These are phyloP conservation scores for Epinephelus malabaricus DNA, from an alignment of 2,797 vertebrate species.

Conservation along the genomic window DNA sequence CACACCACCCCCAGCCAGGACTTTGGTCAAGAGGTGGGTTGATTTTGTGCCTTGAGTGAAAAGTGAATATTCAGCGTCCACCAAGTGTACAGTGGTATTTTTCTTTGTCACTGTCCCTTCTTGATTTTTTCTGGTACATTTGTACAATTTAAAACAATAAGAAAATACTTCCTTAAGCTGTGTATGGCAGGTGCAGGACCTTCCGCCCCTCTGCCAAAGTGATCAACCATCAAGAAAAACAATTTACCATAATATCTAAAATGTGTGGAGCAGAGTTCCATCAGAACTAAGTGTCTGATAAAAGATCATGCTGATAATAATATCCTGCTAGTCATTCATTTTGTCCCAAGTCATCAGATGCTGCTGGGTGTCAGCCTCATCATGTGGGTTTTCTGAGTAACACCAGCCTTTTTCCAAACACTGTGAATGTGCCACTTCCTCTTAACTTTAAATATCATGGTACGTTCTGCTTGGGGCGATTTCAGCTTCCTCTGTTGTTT, in stretches of 20 bases:
- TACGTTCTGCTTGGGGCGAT: neutral
- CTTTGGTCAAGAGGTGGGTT: conserved; percentile 88
- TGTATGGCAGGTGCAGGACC: neutral
- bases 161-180: neutral
- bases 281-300: neutral
- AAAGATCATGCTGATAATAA: neutral
- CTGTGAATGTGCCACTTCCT: conserved; percentile 21
- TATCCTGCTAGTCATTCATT: neutral
- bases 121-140: neutral
- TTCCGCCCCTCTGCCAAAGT: neutral
- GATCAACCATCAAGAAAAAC: neutral
- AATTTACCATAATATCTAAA: neutral
- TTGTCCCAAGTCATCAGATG: neutral
- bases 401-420: conserved; percentile 4
- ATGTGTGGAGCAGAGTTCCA: neutral
- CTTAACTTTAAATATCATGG: conserved; percentile 11
- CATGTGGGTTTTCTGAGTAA: conserved; percentile 18
- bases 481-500: conserved; percentile 1
- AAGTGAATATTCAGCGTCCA: neutral
- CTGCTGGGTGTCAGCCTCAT: conserved; percentile 1
- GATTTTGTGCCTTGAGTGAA: neutral
- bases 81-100: neutral
- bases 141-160: neutral
- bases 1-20: conserved; percentile 79
- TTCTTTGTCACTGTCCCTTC: neutral